Percentiles rank a stretch among this genome's conserved stretches.
Conservation (phyloP, 1,140 invertebrate species). For the Eubasilissa regina region DNA sequence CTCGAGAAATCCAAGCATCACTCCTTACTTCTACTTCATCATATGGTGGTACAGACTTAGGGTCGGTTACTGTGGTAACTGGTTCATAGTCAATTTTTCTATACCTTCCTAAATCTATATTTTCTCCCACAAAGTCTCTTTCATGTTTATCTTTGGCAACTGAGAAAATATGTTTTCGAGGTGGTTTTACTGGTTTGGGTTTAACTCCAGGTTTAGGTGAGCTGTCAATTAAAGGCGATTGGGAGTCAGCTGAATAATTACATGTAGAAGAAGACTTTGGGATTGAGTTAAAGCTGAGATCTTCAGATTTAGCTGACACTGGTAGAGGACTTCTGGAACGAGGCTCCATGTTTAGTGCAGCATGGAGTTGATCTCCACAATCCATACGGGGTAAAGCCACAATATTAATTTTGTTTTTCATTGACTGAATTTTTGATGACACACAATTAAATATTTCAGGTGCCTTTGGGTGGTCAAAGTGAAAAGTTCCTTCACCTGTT, state of each 20-base stretch:
- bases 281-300: slow-evolving; percentile 69
- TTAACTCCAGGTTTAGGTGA: slow-evolving; percentile 70
- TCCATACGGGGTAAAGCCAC: slow-evolving; percentile 79
- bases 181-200: slow-evolving; percentile 79
- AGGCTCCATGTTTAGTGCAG: slow-evolving; percentile 81
- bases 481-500: slow-evolving; percentile 89
- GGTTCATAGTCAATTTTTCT: slow-evolving; percentile 70
- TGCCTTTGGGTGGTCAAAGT: slow-evolving; percentile 83
- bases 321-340: slow-evolving; percentile 84
- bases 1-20: slow-evolving; percentile 84
- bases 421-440: slow-evolving; percentile 85
- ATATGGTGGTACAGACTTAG: slow-evolving; percentile 71
- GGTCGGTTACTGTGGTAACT: slow-evolving; percentile 60
- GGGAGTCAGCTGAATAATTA: slow-evolving; percentile 65
- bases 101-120: slow-evolving; percentile 68
- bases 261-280: slow-evolving; percentile 66
- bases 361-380: slow-evolving; percentile 83
- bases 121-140: slow-evolving; percentile 64
- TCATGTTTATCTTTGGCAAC: slow-evolving; percentile 65
- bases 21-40: slow-evolving; percentile 80
- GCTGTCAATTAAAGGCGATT: slow-evolving; percentile 62
- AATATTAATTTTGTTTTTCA: slow-evolving; percentile 84
- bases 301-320: slow-evolving; percentile 74
- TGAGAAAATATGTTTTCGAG: slow-evolving; percentile 73
- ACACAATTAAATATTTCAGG: slow-evolving; percentile 87